Base-by-base conservation (phyloP, 30 jellyfish, hydroid and myxozoan species). In the Pseudorhiza aurosa region DNA sequence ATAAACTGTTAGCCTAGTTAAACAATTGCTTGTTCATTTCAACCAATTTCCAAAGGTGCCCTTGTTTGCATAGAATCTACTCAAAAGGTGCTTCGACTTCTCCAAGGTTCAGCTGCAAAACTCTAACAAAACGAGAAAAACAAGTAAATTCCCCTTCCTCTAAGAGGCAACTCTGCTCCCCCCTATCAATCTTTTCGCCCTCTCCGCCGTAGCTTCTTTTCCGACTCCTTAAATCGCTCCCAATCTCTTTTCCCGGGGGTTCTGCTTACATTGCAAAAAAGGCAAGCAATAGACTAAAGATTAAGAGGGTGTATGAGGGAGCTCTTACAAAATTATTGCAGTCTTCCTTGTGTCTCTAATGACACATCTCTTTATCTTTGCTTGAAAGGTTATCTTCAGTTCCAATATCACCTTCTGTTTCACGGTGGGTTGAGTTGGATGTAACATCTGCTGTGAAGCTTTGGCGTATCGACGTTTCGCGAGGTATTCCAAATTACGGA, bases 391-490 rank as follows among this genome's bases (percentile, higher is more conserved):
- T 88, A 65, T 53, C 92, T 25, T 58, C 85, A 1, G 84, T 35
- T 4, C 8, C 76, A 9, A 81, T 88, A 31, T 58, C 93, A 9
- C 81, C 90, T 17, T 72, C 81, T 11, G 28, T 29, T 35, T 49
- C 95, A 22, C 45, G 85, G 1, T 88, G 97, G 97, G 49, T 88
- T 0, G 91, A 88, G 24, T 65, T 88, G 18, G 93, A 88, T 58
- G 72, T 81, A 17, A 81, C 62, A 33, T 25, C 62, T 2, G 97
- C 97, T 0, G 94, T 88, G 8, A 35, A 68, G 44, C 80, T 26
- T 11, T 88, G 97, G 97, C 68, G 97, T 57, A 73, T 81, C 53
- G 58, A 65, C 11, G 83, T 65, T 19, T 24, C 58, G 18, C 37
- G 43, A 51, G 49, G 91, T 24, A 83, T 70, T 27, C 83, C 81